Percentiles rank a stretch among this genome's conserved stretches.
These are phyloP conservation scores for Blastobasis adustella DNA, from an alignment of 2,888 invertebrate genomes.

Conservation along the genomic window DNA sequence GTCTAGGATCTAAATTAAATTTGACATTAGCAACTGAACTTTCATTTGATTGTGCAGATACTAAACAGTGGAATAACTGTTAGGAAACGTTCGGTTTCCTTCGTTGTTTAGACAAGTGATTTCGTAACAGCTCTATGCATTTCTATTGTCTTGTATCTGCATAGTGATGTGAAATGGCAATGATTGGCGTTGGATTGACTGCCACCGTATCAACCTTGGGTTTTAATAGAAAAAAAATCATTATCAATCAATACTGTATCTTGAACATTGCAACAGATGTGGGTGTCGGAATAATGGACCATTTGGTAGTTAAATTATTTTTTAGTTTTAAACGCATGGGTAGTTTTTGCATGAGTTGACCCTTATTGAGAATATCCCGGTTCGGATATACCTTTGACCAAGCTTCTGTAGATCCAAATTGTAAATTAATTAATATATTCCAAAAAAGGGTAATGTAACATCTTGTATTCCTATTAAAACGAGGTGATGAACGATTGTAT, in stretches of 20 bases:
- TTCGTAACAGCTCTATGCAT: too few relatives aligned
- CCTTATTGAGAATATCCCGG: slow-evolving; percentile 21
- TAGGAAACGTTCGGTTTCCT: too few relatives aligned
- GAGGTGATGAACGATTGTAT: slow-evolving; percentile 14
- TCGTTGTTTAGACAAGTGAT: too few relatives aligned
- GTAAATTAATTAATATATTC: slow-evolving; percentile 4
- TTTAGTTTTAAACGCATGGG: slow-evolving; percentile 37
- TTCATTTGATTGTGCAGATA: too few relatives aligned
- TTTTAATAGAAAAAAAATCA: neutral
- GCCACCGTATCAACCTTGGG: neutral
- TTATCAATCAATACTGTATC: neutral
- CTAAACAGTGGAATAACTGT: too few relatives aligned
- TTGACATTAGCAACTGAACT: too few relatives aligned
- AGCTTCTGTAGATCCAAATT: slow-evolving; percentile 15
- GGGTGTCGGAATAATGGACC: neutral
- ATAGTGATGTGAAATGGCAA: neutral
- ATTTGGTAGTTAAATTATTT: too few relatives aligned
- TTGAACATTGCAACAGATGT: neutral
- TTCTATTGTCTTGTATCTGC: too few relatives aligned
- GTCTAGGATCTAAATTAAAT: too few relatives aligned
- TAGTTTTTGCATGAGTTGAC: slow-evolving; percentile 43
- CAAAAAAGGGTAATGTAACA: too few relatives aligned
- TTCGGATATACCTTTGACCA: slow-evolving; percentile 20
- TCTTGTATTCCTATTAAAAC: too few relatives aligned
- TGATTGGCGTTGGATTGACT: neutral